Conservation (phyloP, 2,113 vertebrate species). For the Thamnophis sirtalis region DNA sequence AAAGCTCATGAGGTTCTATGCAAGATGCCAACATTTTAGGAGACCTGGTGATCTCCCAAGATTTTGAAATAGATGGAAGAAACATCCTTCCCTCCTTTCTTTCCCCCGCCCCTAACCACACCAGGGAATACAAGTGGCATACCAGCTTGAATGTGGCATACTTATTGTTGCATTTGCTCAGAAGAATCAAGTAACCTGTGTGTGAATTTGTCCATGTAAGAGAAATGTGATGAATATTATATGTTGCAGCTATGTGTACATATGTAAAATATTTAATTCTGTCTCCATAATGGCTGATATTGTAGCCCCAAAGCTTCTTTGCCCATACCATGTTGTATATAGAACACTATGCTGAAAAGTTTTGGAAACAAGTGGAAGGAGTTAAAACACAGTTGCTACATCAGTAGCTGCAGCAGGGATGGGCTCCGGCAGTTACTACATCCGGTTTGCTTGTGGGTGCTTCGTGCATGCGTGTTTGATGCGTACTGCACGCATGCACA, state of each 20-base stretch:
- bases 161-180: neutral
- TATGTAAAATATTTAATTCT: neutral
- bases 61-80: neutral
- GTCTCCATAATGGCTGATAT: neutral
- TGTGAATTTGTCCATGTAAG: neutral
- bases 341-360: neutral
- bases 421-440: no score
- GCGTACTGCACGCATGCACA: no score
- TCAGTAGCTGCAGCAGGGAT: neutral
- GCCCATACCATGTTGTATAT: no score
- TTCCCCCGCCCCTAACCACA: neutral
- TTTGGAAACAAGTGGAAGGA: neutral
- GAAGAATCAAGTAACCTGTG: neutral
- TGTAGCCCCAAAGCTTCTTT: neutral
- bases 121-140: neutral
- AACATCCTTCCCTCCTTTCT: neutral
- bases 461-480: no score
- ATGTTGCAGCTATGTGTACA: neutral
- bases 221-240: neutral
- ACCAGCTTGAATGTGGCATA: neutral
- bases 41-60: neutral
- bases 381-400: neutral
- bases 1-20: neutral
- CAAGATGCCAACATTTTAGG: neutral
- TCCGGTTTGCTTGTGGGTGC: no score